Evolutionary conservation across 2,797 vertebrate genomes (phyloP), one percentile per base, ranked within the genome.

Genomic region (Rhabdomys pumilio): DNA sequence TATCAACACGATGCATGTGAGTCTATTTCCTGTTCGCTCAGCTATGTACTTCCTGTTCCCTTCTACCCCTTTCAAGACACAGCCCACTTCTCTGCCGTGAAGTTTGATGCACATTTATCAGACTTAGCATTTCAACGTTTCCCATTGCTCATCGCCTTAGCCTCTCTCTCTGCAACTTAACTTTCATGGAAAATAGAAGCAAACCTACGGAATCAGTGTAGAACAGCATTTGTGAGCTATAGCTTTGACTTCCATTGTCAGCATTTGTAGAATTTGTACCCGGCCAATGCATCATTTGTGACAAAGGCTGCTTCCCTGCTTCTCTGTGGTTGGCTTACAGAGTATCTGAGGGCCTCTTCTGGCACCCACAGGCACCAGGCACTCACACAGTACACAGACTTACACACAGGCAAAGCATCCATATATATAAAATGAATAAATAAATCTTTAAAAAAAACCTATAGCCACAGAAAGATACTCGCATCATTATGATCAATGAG

Each of bases 71-170:
- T 90, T 47, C 63, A 96, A 41, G 41, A 93, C 41, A 57, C 19
- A 84, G 76, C 29, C 41, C 31, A 50, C 3, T 90, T 73, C 44
- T 96, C 47, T 84, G 59, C 73, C 80, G 24, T 19, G 44, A 84
- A 59, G 47, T 79, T 44, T 69, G 57, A 91, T 89, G 80, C 87
- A 61, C 67, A 87, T 87, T 94, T 41, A 88, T 41, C 55, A 91
- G 55, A 80, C 57, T 61, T 73, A 85, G 75, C 41, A 63, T 67
- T 95, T 89, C 82, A 72, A 26, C 26, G 31, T 94, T 92, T 95
- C 72, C 15, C 47, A 47, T 31, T 93, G 59, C 50, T 76, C 22
- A 63, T 82, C 59, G 17, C 69, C 96, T 77, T 93, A 75, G 59
- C 34, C 50, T 80, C 50, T 20, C 87, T 50, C 44, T 47, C 34